Percentiles rank a stretch among this genome's conserved stretches.
phyloP scores from a whole-genome alignment of 2,113 vertebrate species.

The Todiramphus chloris region DNA sequence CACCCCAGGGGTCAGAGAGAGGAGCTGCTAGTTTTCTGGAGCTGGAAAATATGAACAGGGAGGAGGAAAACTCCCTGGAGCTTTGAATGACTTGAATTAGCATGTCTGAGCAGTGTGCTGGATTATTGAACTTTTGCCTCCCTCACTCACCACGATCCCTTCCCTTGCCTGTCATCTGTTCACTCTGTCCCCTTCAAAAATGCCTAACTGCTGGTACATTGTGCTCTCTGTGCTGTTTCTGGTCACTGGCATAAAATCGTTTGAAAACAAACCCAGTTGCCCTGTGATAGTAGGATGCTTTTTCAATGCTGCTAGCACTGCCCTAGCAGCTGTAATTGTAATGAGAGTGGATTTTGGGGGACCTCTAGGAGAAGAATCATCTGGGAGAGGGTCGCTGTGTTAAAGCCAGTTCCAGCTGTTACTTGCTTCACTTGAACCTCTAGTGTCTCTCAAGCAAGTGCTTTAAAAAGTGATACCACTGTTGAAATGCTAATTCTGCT shows the following conservation, averaged over 20 bases:
- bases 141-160: fast-evolving
- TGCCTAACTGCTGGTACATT: background rate
- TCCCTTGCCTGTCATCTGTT: background rate
- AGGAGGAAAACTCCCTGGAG: background rate
- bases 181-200: background rate
- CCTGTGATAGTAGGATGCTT: background rate
- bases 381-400: background rate
- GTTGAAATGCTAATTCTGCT: background rate
- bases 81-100: background rate
- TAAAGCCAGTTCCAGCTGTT: background rate
- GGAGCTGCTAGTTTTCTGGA: background rate
- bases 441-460: background rate
- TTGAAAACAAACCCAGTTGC: background rate
- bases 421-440: background rate
- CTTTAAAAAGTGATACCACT: background rate
- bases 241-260: background rate
- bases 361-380: background rate
- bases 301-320: background rate
- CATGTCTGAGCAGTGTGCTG: background rate
- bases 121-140: background rate
- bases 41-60: background rate
- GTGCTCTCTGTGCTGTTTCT: background rate
- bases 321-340: background rate
- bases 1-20: background rate
- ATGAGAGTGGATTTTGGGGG: background rate